Percentiles rank a stretch among this genome's conserved stretches.
phyloP scores from a whole-genome alignment of 2,113 vertebrate genomes.

The Sarotherodon lohbergeri region DNA sequence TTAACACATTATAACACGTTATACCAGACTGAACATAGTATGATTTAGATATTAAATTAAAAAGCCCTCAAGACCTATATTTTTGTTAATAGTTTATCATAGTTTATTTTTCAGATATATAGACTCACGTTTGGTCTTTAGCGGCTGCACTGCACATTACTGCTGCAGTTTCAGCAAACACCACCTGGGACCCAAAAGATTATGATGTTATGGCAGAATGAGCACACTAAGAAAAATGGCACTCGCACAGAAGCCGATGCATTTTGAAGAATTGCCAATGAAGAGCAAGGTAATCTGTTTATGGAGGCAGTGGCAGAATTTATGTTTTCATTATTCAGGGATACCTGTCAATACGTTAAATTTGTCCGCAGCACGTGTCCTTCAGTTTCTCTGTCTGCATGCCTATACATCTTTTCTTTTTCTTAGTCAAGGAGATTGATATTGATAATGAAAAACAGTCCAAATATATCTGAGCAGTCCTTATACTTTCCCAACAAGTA shows the following conservation, averaged over 20 bases:
- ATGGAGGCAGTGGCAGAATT: conserved; percentile 13
- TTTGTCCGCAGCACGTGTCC: neutral
- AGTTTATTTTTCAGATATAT: neutral
- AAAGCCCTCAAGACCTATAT: neutral
- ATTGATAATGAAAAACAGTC: neutral
- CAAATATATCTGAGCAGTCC: neutral
- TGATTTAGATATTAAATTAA: neutral
- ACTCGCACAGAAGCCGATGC: conserved; percentile 19
- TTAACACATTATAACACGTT: neutral
- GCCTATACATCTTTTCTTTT: conserved; percentile 13
- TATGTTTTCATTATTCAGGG: conserved; percentile 21
- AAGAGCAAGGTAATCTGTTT: conserved; percentile 6
- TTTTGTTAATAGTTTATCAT: neutral
- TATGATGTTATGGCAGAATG: neutral
- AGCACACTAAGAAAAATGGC: conserved; percentile 19
- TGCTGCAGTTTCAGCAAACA: neutral
- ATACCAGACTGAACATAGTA: neutral
- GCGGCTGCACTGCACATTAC: neutral
- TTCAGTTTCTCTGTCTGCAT: neutral
- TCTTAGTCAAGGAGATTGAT: neutral
- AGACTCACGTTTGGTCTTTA: neutral
- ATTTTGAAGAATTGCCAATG: conserved; percentile 19
- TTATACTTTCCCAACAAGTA: neutral
- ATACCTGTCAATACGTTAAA: neutral
- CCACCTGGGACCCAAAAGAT: neutral